A percentile compares a stretch with the other conserved stretches of the same genome.
Evolutionary conservation across 2,797 vertebrate species (phyloP).

Genomic region (Sphenodon punctatus): DNA sequence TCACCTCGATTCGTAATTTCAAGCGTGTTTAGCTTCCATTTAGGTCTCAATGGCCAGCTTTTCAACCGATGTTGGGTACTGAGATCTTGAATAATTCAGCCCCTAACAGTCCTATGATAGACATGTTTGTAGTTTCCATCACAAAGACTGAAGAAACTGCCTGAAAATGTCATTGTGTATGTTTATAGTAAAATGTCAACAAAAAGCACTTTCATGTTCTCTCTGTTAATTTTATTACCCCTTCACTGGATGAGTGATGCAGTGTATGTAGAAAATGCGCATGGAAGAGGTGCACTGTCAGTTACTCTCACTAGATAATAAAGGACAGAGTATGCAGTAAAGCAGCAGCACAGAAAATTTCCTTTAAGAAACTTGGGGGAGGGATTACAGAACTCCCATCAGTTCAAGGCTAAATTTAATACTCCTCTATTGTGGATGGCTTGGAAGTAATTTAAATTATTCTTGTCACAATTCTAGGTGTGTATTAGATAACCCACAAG

Average conservation of each 20-base stretch:
- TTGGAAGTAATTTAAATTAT: neutral
- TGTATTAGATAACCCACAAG: neutral
- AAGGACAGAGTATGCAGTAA: neutral
- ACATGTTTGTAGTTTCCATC: neutral
- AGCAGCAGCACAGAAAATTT: neutral
- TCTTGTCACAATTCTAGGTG: neutral
- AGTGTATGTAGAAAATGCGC: neutral
- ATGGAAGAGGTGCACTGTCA: neutral
- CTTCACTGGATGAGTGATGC: neutral
- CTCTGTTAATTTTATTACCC: neutral
- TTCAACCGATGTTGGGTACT: neutral
- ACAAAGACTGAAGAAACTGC: neutral
- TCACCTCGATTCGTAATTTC: no score
- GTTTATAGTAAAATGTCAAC: neutral
- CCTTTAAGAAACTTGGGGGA: neutral
- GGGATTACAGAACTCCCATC: neutral
- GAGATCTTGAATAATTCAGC: no score
- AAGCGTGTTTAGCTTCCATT: no score
- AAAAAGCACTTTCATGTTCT: neutral
- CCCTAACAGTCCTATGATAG: no score
- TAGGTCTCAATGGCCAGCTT: neutral
- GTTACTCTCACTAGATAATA: neutral
- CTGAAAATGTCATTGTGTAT: neutral
- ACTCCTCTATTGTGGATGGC: neutral
- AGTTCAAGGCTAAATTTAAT: neutral